Evolutionary conservation across 2,797 vertebrate species (phyloP).

Genomic region (Microhierax caerulescens): DNA sequence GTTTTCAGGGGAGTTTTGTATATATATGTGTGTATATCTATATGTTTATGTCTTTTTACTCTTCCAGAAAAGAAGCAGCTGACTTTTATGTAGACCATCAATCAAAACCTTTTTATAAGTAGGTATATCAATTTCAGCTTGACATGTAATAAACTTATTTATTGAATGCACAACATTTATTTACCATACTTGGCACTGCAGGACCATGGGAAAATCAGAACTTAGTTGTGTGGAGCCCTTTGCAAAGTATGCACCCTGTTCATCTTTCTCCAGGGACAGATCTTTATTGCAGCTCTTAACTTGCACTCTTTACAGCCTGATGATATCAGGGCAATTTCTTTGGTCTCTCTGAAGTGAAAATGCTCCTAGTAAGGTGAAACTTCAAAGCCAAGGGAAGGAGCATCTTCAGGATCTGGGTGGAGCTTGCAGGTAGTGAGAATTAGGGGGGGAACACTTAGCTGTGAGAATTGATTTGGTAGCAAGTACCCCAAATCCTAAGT

Average conservation of each 20-base stretch:
- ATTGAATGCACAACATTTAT: background rate
- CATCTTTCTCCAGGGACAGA: background rate
- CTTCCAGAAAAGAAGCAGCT: slow-evolving; percentile 86
- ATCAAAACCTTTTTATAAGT: slow-evolving; percentile 89
- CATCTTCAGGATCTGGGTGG: background rate
- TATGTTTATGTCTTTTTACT: slow-evolving; percentile 33
- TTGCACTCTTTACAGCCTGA: background rate
- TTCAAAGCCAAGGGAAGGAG: background rate
- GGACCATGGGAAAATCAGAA: background rate
- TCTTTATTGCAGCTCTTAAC: background rate
- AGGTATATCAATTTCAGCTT: slow-evolving; percentile 65
- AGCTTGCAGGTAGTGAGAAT: background rate
- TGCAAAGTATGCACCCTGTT: background rate
- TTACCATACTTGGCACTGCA: background rate
- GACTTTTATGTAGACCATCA: slow-evolving; percentile 91
- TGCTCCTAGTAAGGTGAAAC: background rate
- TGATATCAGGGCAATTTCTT: slow-evolving; percentile 1
- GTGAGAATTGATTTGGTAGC: background rate
- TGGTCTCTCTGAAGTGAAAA: background rate
- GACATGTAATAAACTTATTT: background rate
- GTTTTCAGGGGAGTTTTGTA: background rate
- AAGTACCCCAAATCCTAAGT: background rate
- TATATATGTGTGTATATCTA: background rate
- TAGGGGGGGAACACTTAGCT: background rate
- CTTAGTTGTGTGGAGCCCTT: background rate